phyloP scores from a whole-genome alignment of 2,797 vertebrate species.

The Myotis vivesi region DNA sequence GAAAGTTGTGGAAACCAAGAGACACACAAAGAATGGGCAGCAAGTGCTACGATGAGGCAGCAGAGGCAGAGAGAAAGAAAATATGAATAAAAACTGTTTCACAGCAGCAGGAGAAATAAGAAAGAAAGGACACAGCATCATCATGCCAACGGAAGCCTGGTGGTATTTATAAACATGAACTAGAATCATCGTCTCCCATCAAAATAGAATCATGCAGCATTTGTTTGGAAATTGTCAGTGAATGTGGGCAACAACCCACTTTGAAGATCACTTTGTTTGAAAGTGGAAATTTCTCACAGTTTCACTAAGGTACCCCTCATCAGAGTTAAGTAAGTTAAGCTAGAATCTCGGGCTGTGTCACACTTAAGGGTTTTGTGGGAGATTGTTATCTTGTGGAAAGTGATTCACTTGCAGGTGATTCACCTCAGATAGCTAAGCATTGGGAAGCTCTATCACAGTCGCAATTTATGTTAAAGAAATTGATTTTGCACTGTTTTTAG shows the following conservation, averaged over 20 bases:
- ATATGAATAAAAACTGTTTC: background rate
- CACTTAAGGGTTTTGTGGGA: background rate
- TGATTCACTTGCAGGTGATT: background rate
- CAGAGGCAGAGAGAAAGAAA: background rate
- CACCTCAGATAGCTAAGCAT: conserved; percentile 26
- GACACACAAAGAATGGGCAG: background rate
- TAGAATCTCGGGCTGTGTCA: background rate
- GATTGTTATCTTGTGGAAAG: background rate
- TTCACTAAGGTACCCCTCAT: background rate
- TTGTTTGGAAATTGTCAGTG: background rate
- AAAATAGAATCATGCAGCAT: background rate
- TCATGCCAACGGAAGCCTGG: background rate
- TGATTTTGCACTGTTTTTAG: conserved; percentile 68
- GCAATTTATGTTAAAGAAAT: conserved; percentile 60
- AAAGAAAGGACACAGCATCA: background rate
- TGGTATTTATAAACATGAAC: background rate
- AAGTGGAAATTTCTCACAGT: background rate
- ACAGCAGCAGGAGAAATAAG: background rate
- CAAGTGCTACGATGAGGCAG: background rate
- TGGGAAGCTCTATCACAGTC: background rate
- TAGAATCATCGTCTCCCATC: background rate
- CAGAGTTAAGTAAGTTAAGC: background rate
- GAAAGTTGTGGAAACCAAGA: background rate
- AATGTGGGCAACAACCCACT: background rate
- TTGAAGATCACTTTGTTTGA: background rate